Base-by-base conservation (phyloP, 2,888 invertebrate species). In the Euplexia lucipara region DNA sequence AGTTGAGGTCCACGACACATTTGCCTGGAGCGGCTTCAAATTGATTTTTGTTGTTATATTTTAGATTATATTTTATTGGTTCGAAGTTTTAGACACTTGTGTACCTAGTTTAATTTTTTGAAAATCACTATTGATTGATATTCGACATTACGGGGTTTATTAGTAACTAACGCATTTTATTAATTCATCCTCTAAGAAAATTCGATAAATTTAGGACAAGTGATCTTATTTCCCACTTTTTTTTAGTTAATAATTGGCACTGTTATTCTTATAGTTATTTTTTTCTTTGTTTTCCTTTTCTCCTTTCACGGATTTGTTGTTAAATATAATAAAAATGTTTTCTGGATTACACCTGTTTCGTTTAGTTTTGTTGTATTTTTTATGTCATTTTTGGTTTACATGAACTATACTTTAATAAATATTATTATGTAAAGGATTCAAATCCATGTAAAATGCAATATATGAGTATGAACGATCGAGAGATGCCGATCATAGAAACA, bases 51-150 rank as follows among this genome's bases (percentile, higher is more conserved):
- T 94, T 94, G 91, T 93, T 94, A 90, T 93, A 88, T 92, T 93
- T 93, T 92, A 91, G 91, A 92, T 93, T 91, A 90, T 93, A 92
- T 92, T 91, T 91, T 92, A 92, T 90, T 83, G 90, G 90, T 91
- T 91, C 81, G 86, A 88, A 88, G 84, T 90, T 91, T 90, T 91
- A 87, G 89, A 91, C 87, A 86, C 81, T 80, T 84, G 83, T 90
- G 85, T 91, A 90, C 82, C 85, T 91, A 89, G 87, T 84, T 85
- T 87, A 87, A 88, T 90, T 90, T 89, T 88, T 89, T 79, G 85
- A 84, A 83, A 86, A 88, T 83, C 86, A 87, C 87, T 91, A 82
- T 84, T 82, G 82, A 85, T 86, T 83, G 82, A 88, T 84, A 82
- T 85, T 86, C 79, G 78, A 84, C 66, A 71, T 73, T 71, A 74